phyloP scores from a whole-genome alignment of 2,113 vertebrate species.

The Engystomops pustulosus region DNA sequence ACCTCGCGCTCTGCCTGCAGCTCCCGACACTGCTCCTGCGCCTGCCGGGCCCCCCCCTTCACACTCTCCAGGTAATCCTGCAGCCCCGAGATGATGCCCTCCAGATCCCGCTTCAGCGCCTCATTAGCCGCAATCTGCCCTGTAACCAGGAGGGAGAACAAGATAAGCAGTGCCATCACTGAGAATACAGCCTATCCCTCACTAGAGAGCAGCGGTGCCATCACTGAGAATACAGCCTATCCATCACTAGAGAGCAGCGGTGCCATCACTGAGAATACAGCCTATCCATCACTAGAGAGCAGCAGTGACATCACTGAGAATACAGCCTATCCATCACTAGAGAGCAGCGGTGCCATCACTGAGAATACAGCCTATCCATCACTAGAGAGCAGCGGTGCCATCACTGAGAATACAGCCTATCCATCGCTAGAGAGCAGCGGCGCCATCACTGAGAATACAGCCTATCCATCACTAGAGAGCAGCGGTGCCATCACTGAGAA shows the following conservation, averaged over 20 bases:
- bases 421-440: background rate
- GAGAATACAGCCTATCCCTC: background rate
- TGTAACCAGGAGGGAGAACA: slow-evolving; percentile 58
- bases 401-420: background rate
- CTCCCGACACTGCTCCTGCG: slow-evolving; percentile 75
- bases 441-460: background rate
- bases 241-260: too few relatives aligned
- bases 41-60: slow-evolving; percentile 79
- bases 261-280: too few relatives aligned
- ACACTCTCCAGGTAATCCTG: slow-evolving; percentile 85
- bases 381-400: background rate
- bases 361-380: background rate
- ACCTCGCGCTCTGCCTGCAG: slow-evolving; percentile 79
- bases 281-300: background rate
- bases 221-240: background rate
- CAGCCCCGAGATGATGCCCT: slow-evolving; percentile 84
- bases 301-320: background rate
- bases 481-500: background rate
- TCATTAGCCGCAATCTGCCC: slow-evolving; percentile 92
- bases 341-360: background rate
- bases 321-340: background rate
- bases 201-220: background rate
- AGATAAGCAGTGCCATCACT: background rate
- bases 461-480: background rate
- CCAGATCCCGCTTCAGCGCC: slow-evolving; percentile 85